Conservation (phyloP, 2,113 vertebrate genomes). For the Holacanthus passer region DNA sequence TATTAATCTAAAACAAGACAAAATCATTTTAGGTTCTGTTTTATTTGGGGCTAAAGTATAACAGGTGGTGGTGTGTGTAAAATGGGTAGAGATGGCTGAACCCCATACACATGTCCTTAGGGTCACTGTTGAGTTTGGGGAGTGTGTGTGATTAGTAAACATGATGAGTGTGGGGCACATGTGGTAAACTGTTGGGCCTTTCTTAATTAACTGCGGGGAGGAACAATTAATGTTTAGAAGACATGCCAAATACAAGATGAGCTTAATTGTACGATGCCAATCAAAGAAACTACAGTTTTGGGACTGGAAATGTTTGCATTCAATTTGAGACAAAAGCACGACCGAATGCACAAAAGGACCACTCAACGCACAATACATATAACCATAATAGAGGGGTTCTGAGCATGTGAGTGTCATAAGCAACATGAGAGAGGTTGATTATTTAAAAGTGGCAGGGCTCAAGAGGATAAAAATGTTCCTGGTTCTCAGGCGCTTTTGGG, state of each 20-base stretch:
- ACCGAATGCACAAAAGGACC: conserved; percentile 39
- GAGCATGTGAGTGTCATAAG: conserved; percentile 84
- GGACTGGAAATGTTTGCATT: conserved; percentile 32
- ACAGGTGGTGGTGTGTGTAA: conserved; percentile 27
- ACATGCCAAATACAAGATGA: conserved; percentile 65
- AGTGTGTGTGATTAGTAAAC: conserved; percentile 68
- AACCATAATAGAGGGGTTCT: conserved; percentile 42
- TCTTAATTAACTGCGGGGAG: conserved; percentile 73
- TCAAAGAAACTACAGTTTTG: conserved; percentile 54
- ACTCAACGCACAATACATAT: conserved; percentile 23
- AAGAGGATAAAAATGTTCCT: conserved; percentile 72
- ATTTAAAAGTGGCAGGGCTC: conserved; percentile 79
- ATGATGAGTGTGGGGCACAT: conserved; percentile 66
- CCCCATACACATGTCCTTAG: conserved; percentile 55
- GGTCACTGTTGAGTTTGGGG: conserved; percentile 68
- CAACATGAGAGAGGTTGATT: conserved; percentile 79
- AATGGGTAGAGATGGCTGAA: conserved; percentile 43
- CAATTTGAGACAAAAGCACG: conserved; percentile 42
- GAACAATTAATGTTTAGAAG: conserved; percentile 69
- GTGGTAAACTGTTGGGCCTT: conserved; percentile 71
- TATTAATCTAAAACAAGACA: background rate
- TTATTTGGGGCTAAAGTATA: conserved; percentile 2
- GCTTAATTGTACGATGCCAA: conserved; percentile 53
- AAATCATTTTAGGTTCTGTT: background rate
- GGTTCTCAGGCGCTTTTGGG: conserved; percentile 69